Evolutionary conservation across 1,140 invertebrate genomes (phyloP).

Genomic region (Drosophila burlai): DNA sequence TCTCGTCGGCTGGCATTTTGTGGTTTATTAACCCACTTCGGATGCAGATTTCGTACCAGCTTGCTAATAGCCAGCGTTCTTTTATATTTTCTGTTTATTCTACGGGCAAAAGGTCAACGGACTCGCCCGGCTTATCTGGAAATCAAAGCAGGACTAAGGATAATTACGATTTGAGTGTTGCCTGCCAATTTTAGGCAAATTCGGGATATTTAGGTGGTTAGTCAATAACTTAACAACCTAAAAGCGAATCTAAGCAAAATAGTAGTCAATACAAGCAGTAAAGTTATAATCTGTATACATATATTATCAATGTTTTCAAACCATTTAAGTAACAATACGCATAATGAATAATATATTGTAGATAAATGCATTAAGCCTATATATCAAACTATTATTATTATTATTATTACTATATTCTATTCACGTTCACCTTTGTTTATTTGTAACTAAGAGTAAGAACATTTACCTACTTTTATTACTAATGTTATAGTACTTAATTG

Average conservation of each 20-base stretch:
- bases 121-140: neutral
- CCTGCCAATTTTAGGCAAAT: neutral
- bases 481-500: neutral
- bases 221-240: too few species aligned
- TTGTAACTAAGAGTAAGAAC: too few species aligned
- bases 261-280: neutral
- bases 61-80: constrained; percentile 10
- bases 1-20: constrained; percentile 45
- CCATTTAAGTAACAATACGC: too few species aligned
- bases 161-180: constrained; percentile 12
- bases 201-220: neutral
- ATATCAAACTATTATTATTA: too few species aligned
- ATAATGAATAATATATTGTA: too few species aligned
- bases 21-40: constrained; percentile 74
- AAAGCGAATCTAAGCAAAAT: neutral
- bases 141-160: constrained; percentile 12
- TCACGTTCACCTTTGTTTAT: too few species aligned
- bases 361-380: too few species aligned
- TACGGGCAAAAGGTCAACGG: constrained; percentile 5
- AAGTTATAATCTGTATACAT: neutral
- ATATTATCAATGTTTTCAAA: neutral
- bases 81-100: constrained; percentile 6
- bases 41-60: constrained; percentile 32
- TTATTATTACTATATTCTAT: too few species aligned
- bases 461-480: neutral